phyloP scores from a whole-genome alignment of 1,140 invertebrate species.

The Drosophila eugracilis region DNA sequence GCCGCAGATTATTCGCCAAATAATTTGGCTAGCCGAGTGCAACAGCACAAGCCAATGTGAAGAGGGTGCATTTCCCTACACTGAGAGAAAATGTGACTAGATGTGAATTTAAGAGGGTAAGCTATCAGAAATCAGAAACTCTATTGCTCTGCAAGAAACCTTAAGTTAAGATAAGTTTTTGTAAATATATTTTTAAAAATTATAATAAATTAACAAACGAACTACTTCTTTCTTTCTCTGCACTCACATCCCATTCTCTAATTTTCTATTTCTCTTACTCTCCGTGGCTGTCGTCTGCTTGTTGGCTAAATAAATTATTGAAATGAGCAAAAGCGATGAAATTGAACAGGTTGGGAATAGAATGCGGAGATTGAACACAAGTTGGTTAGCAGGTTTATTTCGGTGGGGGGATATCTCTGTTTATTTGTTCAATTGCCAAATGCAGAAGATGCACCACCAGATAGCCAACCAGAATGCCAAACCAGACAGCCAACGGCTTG shows the following conservation, averaged over 20 bases:
- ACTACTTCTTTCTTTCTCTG: background rate
- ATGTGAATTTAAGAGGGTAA: too few relatives aligned
- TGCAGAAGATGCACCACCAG: slow-evolving; percentile 42
- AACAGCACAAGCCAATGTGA: slow-evolving; percentile 11
- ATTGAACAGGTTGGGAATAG: slow-evolving; percentile 77
- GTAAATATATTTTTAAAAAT: background rate
- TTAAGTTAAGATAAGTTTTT: too few relatives aligned
- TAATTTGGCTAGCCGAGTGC: slow-evolving; percentile 71
- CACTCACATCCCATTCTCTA: slow-evolving; percentile 3
- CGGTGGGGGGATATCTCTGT: slow-evolving; percentile 34
- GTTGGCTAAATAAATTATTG: slow-evolving; percentile 80
- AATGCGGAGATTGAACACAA: slow-evolving; percentile 51
- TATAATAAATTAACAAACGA: too few relatives aligned
- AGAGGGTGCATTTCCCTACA: slow-evolving; percentile 23
- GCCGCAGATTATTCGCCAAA: slow-evolving; percentile 82
- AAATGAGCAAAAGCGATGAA: slow-evolving; percentile 74
- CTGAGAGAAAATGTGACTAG: background rate
- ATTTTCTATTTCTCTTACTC: slow-evolving; percentile 17
- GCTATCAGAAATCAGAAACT: too few relatives aligned
- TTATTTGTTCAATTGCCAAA: slow-evolving; percentile 74
- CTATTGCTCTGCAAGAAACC: too few relatives aligned
- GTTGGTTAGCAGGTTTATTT: slow-evolving; percentile 28
- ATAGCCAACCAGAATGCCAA: slow-evolving; percentile 17
- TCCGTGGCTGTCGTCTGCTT: slow-evolving; percentile 28
- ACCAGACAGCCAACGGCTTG: slow-evolving; percentile 3